phyloP scores from a whole-genome alignment of 2,113 vertebrate species.

The Orthonyx spaldingii region DNA sequence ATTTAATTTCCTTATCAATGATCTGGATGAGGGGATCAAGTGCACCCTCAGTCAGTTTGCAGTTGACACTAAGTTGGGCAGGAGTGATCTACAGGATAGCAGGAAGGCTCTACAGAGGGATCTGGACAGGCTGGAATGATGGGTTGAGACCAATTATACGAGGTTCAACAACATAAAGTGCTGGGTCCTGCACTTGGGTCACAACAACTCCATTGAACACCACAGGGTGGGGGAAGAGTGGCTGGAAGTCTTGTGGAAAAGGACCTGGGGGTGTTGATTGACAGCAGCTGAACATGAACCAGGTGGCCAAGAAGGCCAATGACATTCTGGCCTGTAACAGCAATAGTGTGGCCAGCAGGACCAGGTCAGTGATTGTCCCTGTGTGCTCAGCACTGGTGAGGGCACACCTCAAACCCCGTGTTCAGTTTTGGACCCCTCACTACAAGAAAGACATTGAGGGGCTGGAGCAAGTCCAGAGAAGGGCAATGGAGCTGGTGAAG shows the following conservation, averaged over 20 bases:
- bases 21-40: neutral
- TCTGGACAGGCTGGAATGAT: neutral
- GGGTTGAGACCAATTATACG: neutral
- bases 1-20: neutral
- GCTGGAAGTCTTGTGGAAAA: neutral
- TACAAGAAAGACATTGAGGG: neutral
- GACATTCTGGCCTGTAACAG: neutral
- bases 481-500: neutral
- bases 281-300: neutral
- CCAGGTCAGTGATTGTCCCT: rapidly evolving
- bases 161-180: neutral
- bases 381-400: rapidly evolving
- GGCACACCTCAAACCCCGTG: neutral
- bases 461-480: neutral
- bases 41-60: neutral
- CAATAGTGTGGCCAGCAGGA: neutral
- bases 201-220: neutral
- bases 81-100: neutral
- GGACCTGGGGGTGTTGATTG: rapidly evolving
- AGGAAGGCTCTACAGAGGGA: neutral
- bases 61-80: neutral
- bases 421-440: neutral
- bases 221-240: neutral
- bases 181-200: neutral
- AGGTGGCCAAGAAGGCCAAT: neutral